Evolutionary conservation across 2,888 invertebrate species (phyloP).

Genomic region (Argyresthia goedartella): DNA sequence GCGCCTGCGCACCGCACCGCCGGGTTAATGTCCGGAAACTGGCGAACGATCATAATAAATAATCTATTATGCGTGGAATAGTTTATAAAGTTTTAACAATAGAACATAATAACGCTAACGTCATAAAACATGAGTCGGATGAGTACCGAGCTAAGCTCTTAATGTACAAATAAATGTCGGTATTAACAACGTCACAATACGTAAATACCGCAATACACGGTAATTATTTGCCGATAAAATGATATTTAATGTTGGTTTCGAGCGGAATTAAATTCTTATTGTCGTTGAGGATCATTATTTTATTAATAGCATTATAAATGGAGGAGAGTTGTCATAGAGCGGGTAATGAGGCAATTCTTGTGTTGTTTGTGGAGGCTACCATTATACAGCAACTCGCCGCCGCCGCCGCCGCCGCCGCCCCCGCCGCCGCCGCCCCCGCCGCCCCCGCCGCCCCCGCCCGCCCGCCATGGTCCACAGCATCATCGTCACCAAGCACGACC

Average conservation of each 20-base stretch:
- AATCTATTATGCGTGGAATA: slow-evolving; percentile 3
- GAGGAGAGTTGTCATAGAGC: slow-evolving; percentile 43
- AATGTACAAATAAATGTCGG: slow-evolving; percentile 52
- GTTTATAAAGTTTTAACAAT: slow-evolving; percentile 2
- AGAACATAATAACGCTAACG: slow-evolving; percentile 14
- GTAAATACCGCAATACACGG: slow-evolving; percentile 29
- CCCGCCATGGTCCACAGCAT: slow-evolving; percentile 1
- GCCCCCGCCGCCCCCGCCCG: slow-evolving; percentile 10
- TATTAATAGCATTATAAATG: slow-evolving; percentile 68
- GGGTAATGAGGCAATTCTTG: slow-evolving; percentile 51
- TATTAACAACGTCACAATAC: slow-evolving; percentile 29
- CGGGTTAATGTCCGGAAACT: slow-evolving; percentile 13
- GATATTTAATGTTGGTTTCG: slow-evolving; percentile 56
- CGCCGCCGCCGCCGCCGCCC: too few relatives aligned
- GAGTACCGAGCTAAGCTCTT: slow-evolving; percentile 21
- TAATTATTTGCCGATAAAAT: slow-evolving; percentile 49
- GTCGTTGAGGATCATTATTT: slow-evolving; percentile 41
- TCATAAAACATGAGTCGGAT: slow-evolving; percentile 32
- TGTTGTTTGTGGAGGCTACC: slow-evolving; percentile 9
- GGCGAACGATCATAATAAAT: slow-evolving; percentile 6
- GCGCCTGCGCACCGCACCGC: slow-evolving; percentile 11
- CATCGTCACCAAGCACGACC: slow-evolving; percentile 22
- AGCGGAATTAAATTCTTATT: slow-evolving; percentile 44
- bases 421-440: too few relatives aligned
- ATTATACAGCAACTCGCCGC: neutral